Evolutionary conservation across 2,113 vertebrate species (phyloP).

Genomic region (Sitta europaea): DNA sequence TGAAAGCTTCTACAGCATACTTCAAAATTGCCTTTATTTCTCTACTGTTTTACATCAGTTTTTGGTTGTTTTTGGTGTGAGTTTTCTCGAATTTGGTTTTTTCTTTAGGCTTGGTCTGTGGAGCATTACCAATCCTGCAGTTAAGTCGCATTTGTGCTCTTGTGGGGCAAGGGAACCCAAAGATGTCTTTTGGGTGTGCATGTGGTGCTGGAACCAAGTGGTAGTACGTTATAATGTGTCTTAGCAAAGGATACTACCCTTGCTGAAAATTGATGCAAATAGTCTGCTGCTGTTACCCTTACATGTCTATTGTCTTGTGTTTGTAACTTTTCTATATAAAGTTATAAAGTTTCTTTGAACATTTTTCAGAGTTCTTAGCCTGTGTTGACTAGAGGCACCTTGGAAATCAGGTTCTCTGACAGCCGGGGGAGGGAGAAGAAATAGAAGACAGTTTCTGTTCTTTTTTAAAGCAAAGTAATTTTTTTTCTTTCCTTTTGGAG

Average conservation of each 20-base stretch:
- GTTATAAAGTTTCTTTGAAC: not conserved
- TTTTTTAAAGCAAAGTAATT: not conserved
- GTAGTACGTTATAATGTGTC: not conserved
- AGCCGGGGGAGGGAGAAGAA: not conserved
- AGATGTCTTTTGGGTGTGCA: not conserved
- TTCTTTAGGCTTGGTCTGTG: not conserved
- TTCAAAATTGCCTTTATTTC: not conserved
- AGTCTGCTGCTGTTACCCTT: not conserved
- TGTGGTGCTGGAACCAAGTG: not conserved
- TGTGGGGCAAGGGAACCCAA: not conserved
- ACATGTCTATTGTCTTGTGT: not conserved
- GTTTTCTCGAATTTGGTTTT: not conserved
- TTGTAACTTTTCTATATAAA: not conserved
- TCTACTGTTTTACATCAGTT: not conserved
- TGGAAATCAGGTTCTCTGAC: not conserved
- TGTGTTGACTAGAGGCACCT: not conserved
- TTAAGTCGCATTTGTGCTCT: not conserved
- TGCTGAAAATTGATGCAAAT: not conserved
- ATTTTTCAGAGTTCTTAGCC: not conserved
- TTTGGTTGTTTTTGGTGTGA: not conserved
- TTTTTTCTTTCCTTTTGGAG: conserved; percentile 71
- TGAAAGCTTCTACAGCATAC: not conserved
- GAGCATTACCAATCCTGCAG: not conserved
- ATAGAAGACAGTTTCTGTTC: not conserved
- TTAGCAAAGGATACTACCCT: not conserved